Evolutionary conservation across 2,797 vertebrate genomes (phyloP), one percentile per base, ranked within the genome.

Genomic region (Graptemys geographica): DNA sequence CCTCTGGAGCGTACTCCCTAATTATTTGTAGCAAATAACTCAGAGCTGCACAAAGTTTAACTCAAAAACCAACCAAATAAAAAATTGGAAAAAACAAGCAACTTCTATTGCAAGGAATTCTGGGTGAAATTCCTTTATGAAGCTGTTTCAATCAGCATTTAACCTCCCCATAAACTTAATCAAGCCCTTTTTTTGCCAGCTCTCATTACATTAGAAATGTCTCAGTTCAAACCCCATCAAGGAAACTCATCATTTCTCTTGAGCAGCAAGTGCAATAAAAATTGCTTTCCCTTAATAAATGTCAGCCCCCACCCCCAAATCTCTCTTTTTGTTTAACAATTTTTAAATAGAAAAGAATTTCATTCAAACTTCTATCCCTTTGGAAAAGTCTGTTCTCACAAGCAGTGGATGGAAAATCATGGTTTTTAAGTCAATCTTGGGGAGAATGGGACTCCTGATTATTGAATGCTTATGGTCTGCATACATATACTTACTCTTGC

Each of bases 401-500:
- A 23, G 21, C 53, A 55, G 53, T 62, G 12, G 6, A 62, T 31
- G 59, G 31, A 33, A 62, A 62, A 15, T 13, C 59, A 62, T 62
- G 28, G 2, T 33, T 62, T 33, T 62, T 33, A 62, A 33, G 15
- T 62, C 28, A 33, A 33, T 62, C 6, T 47, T 69, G 49, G 6
- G 55, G 13, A 33, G 28, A 1, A 37, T 59, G 33, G 6, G 83
- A 53, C 25, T 23, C 8, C 41, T 80, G 44, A 37, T 1, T 65
- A n/a, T 47, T 47, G 13, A 69, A 81, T 88, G 51, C 2, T 62
- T 81, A 4, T 84, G 6, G 12, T 16, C 88, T 88, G 44, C 21
- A 69, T 62, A 16, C 31, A 33, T 33, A 47, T 37, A 7, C 56
- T 87, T 51, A 81, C 18, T 0, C 5, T 87, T 0, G 0, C 13